Conservation (phyloP, 1,140 invertebrate species). For the Leptestheria dahalacensis region DNA sequence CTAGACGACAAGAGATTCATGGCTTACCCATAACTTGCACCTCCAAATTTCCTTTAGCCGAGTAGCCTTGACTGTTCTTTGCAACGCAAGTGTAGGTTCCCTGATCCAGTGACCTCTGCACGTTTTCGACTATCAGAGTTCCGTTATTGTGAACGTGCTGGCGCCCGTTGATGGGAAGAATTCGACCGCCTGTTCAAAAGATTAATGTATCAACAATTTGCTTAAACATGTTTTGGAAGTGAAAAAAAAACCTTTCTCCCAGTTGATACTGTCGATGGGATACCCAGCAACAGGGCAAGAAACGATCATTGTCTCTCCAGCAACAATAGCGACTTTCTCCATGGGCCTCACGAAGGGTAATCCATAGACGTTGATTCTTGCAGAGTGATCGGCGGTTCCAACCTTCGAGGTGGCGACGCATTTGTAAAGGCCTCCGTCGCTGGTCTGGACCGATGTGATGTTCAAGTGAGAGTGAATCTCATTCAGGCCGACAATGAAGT, state of each 20-base stretch:
- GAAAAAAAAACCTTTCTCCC: conserved; percentile 60
- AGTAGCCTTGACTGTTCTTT: conserved; percentile 74
- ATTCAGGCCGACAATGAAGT: conserved; percentile 63
- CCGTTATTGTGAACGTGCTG: conserved; percentile 89
- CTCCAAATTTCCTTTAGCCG: conserved; percentile 66
- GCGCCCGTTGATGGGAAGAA: conserved; percentile 83
- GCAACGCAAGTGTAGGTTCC: conserved; percentile 89
- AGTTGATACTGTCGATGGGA: conserved; percentile 81
- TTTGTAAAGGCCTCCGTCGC: conserved; percentile 83
- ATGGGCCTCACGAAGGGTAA: conserved; percentile 74
- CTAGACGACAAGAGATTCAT: conserved; percentile 10
- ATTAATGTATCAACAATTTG: neutral
- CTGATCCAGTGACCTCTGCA: conserved; percentile 79
- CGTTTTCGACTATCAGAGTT: conserved; percentile 82
- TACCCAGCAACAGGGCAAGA: conserved; percentile 88
- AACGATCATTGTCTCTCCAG: conserved; percentile 71
- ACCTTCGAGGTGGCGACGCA: conserved; percentile 85
- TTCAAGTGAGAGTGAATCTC: conserved; percentile 89
- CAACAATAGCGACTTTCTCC: conserved; percentile 88
- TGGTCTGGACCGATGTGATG: conserved; percentile 76
- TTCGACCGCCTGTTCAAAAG: conserved; percentile 37
- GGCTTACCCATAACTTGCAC: conserved; percentile 88
- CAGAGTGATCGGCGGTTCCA: conserved; percentile 68
- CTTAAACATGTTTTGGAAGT: neutral
- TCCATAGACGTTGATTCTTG: conserved; percentile 81